These are phyloP conservation scores for Glaucidium brasilianum DNA, from an alignment of 2,113 vertebrate species.

Conservation along the genomic window DNA sequence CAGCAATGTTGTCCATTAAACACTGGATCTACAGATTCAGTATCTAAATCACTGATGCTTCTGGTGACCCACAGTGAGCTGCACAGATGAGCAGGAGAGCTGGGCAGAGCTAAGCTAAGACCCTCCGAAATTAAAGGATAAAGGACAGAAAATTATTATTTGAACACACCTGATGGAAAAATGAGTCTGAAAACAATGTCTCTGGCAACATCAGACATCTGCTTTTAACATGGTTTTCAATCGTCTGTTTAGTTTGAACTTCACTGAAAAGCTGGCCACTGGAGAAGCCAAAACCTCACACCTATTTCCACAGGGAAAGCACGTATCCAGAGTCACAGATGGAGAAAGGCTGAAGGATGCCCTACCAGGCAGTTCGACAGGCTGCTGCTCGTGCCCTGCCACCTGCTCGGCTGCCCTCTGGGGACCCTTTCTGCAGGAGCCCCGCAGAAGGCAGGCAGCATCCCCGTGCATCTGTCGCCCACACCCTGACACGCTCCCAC, in stretches of 20 bases:
- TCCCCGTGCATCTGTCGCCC: fast-evolving
- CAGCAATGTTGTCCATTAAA: not conserved
- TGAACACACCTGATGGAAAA: not conserved
- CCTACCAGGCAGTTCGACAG: fast-evolving
- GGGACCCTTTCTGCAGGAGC: fast-evolving
- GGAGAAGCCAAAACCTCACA: not conserved
- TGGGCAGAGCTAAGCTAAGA: not conserved
- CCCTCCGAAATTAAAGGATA: not conserved
- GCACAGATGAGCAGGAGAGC: fast-evolving
- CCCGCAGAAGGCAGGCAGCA: no score
- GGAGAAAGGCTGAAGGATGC: not conserved
- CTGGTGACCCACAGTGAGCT: not conserved
- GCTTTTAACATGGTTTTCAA: not conserved
- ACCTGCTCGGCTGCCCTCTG: not conserved
- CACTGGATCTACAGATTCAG: not conserved
- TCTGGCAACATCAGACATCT: not conserved
- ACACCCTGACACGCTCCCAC: fast-evolving
- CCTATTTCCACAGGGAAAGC: not conserved
- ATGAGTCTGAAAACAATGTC: not conserved
- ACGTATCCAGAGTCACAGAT: fast-evolving
- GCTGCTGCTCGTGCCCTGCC: not conserved
- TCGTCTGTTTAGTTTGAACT: not conserved
- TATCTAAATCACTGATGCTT: not conserved
- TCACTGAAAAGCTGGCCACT: not conserved
- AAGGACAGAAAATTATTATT: not conserved